Base-by-base conservation (phyloP, 1,140 invertebrate genomes). In the Hyphantria cunea region DNA sequence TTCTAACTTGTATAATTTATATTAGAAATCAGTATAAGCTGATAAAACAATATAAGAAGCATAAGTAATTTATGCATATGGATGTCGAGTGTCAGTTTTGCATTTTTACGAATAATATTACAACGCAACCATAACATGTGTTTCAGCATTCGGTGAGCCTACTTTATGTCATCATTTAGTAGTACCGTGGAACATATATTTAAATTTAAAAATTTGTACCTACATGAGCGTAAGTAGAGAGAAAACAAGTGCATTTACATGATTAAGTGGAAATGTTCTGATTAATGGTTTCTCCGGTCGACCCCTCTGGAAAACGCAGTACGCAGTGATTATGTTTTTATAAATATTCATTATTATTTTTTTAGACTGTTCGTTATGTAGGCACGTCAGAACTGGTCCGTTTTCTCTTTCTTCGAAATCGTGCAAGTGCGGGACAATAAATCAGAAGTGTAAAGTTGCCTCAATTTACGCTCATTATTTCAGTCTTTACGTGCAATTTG, bases 341-440 rank as follows among this genome's bases (percentile, higher is more conserved):
- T 89, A 84, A 85, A 85, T 84, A 87, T 85, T 86, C 82, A 86
- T 86, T 82, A 89, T 86, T 79, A 84, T 87, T 86, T 84, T 87
- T 78, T 76, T 81, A 77, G 75, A 78, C 66, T 80, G 79, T 74
- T 77, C 80, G 84, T 82, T 84, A 88, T 86, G 82, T 85, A 25
- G 17, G 17, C 5, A 77, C 74, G 70, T 75, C 77, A 49, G 74
- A 82, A 85, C 84, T 86, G 87, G 84, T 84, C 84, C 66, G 86
- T 89, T 90, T 89, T 89, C 87, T 87, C 86, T 89, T 90, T 90
- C 86, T 79, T 67, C 84, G 87, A 89, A 90, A 84, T 87, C 83
- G 76, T 76, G 78, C 83, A 82, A 86, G 86, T 82, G 80, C 79
- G 81, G 70, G 74, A 87, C 84, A 89, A 89, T 90, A 90, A 90